Conservation (phyloP, 2,888 invertebrate species). For the Ernsta delagoae region DNA sequence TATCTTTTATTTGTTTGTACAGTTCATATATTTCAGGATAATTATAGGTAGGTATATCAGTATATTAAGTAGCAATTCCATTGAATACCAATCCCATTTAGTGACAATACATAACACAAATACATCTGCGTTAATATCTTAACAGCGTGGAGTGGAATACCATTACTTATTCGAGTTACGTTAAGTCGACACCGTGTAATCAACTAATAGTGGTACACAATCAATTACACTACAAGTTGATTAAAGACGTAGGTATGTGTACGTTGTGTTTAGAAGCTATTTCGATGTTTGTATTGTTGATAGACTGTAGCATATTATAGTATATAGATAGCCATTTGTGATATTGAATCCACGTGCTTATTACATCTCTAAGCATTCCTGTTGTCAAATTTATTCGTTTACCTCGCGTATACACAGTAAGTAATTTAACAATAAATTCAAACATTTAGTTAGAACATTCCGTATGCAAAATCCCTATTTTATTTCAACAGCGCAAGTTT, state of each 20-base stretch:
- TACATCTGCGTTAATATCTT: constrained; percentile 27
- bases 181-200: constrained; percentile 41
- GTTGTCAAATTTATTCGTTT: too few species aligned
- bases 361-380: too few species aligned
- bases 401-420: too few species aligned
- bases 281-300: too few species aligned
- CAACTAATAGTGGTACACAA: constrained; percentile 41
- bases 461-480: constrained; percentile 11
- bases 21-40: neutral
- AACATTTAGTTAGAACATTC: neutral
- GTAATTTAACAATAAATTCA: too few species aligned
- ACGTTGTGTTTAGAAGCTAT: neutral
- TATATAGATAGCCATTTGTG: too few species aligned
- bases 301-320: too few species aligned
- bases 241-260: neutral
- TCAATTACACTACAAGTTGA: constrained; percentile 12
- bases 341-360: too few species aligned
- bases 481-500: constrained; percentile 23
- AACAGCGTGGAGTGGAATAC: constrained; percentile 18
- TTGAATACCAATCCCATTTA: constrained; percentile 21
- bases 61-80: constrained; percentile 4
- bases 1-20: too few species aligned
- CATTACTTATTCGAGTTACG: constrained; percentile 31
- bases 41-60: neutral
- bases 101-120: constrained; percentile 26